These are phyloP conservation scores for Hydra vulgaris DNA, from an alignment of 30 jellyfish, hydroid and myxozoan species.

Conservation along the genomic window DNA sequence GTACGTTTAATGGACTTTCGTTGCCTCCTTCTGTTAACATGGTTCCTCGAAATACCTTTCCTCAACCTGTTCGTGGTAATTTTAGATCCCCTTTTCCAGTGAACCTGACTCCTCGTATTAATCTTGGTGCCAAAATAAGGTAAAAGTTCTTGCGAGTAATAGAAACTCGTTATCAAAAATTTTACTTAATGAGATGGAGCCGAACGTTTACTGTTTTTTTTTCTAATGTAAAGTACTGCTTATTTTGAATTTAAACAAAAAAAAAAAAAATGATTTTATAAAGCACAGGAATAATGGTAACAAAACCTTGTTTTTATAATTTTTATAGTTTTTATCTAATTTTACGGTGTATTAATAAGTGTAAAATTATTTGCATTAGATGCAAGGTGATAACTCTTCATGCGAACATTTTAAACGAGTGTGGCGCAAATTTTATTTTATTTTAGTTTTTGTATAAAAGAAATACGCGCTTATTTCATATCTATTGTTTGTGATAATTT, in stretches of 20 bases:
- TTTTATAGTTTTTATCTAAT: too few species aligned
- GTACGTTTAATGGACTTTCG: background rate
- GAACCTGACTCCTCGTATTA: slow-evolving; percentile 3
- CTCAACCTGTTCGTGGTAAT: slow-evolving; percentile 11
- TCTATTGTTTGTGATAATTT: background rate
- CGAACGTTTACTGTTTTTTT: background rate
- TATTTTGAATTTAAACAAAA: too few species aligned
- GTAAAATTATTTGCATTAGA: background rate
- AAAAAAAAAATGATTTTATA: too few species aligned
- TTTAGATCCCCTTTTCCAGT: slow-evolving; percentile 24
- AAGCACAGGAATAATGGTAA: background rate
- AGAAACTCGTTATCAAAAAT: background rate
- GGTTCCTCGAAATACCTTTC: slow-evolving; percentile 3
- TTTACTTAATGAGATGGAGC: background rate
- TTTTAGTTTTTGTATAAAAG: background rate
- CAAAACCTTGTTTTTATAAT: background rate
- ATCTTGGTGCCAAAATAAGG: background rate
- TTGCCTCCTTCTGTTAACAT: slow-evolving; percentile 1
- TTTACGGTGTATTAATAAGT: background rate
- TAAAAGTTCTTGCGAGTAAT: background rate
- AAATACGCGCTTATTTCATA: background rate
- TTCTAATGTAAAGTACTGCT: background rate
- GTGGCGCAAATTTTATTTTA: background rate
- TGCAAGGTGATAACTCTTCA: background rate
- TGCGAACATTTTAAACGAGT: background rate